These are phyloP conservation scores for Drosophila nikananu DNA, from an alignment of 1,140 invertebrate genomes.

Conservation along the genomic window DNA sequence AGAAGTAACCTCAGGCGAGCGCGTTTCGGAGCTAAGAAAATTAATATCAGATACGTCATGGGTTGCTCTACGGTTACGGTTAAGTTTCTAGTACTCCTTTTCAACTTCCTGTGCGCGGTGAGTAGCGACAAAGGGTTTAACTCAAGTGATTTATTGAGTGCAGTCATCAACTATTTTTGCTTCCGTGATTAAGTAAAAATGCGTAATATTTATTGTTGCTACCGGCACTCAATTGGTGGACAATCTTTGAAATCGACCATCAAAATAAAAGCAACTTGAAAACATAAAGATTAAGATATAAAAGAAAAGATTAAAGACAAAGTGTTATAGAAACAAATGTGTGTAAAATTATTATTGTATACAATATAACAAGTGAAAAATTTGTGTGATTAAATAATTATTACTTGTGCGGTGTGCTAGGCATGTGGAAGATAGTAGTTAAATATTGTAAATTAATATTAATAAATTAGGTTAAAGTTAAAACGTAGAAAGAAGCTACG, in stretches of 20 bases:
- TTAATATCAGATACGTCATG: conserved; percentile 41
- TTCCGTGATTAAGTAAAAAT: neutral
- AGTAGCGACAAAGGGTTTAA: conserved; percentile 33
- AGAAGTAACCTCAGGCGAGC: conserved; percentile 9
- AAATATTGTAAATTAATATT: neutral
- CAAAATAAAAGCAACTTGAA: neutral
- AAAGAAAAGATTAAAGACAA: no score
- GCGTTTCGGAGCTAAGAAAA: conserved; percentile 3
- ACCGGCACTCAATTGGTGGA: neutral
- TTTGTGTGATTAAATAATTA: neutral
- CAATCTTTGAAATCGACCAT: neutral
- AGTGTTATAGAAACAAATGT: no score
- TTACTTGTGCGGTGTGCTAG: neutral
- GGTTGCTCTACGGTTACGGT: conserved; percentile 67
- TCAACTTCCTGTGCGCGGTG: conserved; percentile 68
- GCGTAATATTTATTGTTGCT: neutral
- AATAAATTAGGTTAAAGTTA: neutral
- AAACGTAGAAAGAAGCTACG: neutral
- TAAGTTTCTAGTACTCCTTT: conserved; percentile 67
- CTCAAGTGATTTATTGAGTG: neutral
- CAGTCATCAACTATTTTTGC: conserved; percentile 2
- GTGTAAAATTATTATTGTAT: no score
- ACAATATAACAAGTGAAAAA: no score
- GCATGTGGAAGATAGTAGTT: neutral
- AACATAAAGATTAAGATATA: no score